Evolutionary conservation across 2,113 vertebrate species (phyloP), one percentile per base, ranked within the genome.

Genomic region (Sinocyclocheilus rhinocerous): DNA sequence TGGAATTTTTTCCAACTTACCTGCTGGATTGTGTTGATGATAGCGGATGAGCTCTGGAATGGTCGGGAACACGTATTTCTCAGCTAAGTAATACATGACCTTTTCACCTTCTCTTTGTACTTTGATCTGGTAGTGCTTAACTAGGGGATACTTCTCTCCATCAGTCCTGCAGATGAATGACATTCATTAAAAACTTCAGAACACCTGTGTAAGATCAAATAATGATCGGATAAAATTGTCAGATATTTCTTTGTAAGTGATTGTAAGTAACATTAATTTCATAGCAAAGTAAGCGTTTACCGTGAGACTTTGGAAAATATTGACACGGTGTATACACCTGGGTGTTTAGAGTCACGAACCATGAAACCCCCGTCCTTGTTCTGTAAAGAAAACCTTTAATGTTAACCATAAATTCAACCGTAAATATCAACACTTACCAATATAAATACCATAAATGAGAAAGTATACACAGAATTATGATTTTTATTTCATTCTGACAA

Each of bases 81-180:
- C 98, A 81, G 98, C 98, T 94, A 99, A 86, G 65, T 98, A 99
- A 86, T 95, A 99, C 13, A 91, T 39, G 65, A 92, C 92, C 57
- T 95, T 94, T 59, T 90, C 94, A 61, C 94, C 95, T 2, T 91
- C 94, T 4, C 94, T 95, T 90, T 96, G 65, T 26, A 36, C 95
- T 76, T 96, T 97, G 91, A 99, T 99, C 89, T 97, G 97, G 88
- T 99, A 99, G 93, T 99, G 98, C 87, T 98, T 99, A 88, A 99
- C 97, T 63, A 94, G 94, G 0, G 97, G 96, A 85, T 93, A 94
- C 90, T 95, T 97, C 89, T 98, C 96, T 0, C 93, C 97, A 42
- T 95, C 95, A 1, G 92, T 93, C 73, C 93, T 96, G 20, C 79
- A 90, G 16, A 22, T 69, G 15, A 70, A 12, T 22, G 8, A 76